Percentiles rank a stretch among this genome's conserved stretches.
Conservation (phyloP, 2,113 vertebrate genomes). For the Pterocles gutturalis region DNA sequence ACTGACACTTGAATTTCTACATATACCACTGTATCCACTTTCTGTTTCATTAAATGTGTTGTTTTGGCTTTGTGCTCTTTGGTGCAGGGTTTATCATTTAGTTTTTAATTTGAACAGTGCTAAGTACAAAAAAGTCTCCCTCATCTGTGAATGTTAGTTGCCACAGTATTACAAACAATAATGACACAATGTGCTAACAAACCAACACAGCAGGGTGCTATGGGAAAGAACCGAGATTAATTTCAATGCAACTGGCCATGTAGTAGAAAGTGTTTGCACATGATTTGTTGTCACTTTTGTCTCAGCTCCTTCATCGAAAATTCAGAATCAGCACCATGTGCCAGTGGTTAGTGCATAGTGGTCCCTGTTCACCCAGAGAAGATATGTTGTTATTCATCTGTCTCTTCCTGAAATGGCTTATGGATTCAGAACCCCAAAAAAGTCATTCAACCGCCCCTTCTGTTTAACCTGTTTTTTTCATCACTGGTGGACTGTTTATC, state of each 20-base stretch:
- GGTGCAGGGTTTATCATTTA: neutral
- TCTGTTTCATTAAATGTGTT: neutral
- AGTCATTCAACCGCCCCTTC: neutral
- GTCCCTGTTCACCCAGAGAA: neutral
- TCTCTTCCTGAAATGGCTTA: neutral
- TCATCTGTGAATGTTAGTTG: slow-evolving; percentile 6
- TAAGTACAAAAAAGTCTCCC: neutral
- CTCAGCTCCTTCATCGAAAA: slow-evolving; percentile 9
- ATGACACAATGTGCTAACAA: slow-evolving; percentile 43
- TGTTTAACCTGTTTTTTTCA: neutral
- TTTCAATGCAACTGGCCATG: neutral
- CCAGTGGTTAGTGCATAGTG: neutral
- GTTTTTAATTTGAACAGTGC: neutral
- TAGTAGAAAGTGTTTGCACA: slow-evolving; percentile 16
- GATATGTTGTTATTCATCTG: neutral
- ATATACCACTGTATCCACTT: neutral
- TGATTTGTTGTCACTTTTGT: slow-evolving; percentile 25
- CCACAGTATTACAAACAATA: slow-evolving; percentile 14
- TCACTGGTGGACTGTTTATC: neutral
- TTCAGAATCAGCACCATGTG: neutral
- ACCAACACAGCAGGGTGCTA: slow-evolving; percentile 34
- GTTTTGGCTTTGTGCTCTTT: neutral
- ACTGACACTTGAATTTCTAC: neutral
- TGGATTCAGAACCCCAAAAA: neutral
- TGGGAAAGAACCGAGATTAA: slow-evolving; percentile 29